Base-by-base conservation (phyloP, 2,797 vertebrate genomes). In the Bucorvus abyssinicus region DNA sequence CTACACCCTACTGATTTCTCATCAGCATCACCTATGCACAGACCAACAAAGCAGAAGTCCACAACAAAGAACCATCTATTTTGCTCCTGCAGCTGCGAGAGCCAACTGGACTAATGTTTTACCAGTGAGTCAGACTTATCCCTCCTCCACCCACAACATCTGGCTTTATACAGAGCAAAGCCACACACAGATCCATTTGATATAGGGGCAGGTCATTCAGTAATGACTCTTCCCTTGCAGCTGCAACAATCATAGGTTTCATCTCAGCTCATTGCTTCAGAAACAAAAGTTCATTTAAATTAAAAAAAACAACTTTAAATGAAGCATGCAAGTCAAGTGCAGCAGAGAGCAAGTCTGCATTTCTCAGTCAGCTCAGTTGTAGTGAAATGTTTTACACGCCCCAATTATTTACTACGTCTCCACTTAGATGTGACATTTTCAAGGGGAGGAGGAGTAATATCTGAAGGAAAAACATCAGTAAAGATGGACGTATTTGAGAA, bases 341-440 rank as follows among this genome's bases (percentile, higher is more conserved):
- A 89, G 88, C 81, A 90, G 49, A 68, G 22, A 79, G 59, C 83
- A 83, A 92, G 80, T 68, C 83, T 92, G 81, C 88, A 60, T 78
- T 92, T 93, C 89, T 89, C 87, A 90, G 69, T 86, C 87, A 93
- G 84, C 79, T 83, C 90, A 90, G 63, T 60, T 89, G 90, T 92
- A 95, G 93, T 74, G 79, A 95, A 95, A 93, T 87, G 87, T 88
- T 97, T 96, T 94, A 95, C 91, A 94, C 47, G 95, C 91, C 91
- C 94, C 85, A 94, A 86, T 97, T 97, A 95, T 77, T 96, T 97
- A 95, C 88, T 96, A 90, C 30, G 12, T 45, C 90, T 93, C 81
- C 42, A 92, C 88, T 95, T 91, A 90, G 68, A 87, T 52, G 93
- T 5, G 49, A 87, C 82, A 93, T 91, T 94, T 96, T 88, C 75